Evolutionary conservation across 2,113 vertebrate species (phyloP).

Genomic region (Malurus cyaneus): DNA sequence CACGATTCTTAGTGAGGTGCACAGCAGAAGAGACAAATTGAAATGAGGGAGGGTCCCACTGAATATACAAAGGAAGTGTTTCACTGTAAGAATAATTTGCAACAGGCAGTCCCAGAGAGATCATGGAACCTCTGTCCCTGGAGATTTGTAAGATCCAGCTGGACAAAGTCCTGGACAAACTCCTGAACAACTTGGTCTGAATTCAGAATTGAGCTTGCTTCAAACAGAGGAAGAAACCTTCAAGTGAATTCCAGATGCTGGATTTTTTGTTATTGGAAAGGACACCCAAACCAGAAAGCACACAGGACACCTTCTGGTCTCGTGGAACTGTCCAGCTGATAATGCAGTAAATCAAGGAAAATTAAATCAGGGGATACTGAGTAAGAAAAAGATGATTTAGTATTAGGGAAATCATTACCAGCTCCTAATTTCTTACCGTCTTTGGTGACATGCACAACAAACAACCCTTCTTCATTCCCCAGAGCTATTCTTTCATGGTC

Average conservation of each 20-base stretch:
- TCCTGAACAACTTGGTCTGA: background rate
- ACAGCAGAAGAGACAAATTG: background rate
- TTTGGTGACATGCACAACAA: conserved; percentile 96
- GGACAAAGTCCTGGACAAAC: background rate
- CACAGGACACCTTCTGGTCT: background rate
- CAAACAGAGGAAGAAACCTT: background rate
- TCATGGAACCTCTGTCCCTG: background rate
- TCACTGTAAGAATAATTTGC: background rate
- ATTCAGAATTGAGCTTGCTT: background rate
- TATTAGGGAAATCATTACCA: background rate
- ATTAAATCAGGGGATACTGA: background rate
- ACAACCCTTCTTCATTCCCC: conserved; percentile 97
- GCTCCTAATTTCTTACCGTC: conserved; percentile 84
- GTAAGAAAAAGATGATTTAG: background rate
- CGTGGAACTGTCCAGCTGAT: background rate
- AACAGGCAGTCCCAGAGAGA: background rate
- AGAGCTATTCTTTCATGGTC: conserved; percentile 97
- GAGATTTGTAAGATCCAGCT: background rate
- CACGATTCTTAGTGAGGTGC: background rate
- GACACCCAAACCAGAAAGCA: background rate
- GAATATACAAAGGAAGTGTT: background rate
- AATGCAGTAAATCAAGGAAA: background rate
- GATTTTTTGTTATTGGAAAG: background rate
- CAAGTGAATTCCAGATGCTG: background rate
- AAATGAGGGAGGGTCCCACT: background rate